These are phyloP conservation scores for Yponomeuta plumbellus DNA, from an alignment of 2,888 invertebrate species.

Conservation along the genomic window DNA sequence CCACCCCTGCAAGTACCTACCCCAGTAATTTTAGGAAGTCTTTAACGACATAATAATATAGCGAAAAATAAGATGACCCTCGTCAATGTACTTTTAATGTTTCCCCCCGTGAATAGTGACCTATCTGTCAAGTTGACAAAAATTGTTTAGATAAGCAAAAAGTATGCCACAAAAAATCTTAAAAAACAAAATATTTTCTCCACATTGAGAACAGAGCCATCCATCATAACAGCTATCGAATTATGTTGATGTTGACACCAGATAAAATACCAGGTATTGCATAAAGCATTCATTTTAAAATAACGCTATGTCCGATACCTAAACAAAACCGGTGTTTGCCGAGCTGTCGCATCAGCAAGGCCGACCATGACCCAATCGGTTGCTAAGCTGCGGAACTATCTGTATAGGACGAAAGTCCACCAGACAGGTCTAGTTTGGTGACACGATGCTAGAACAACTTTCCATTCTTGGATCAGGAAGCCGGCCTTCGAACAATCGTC, in stretches of 20 bases:
- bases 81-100: too few relatives aligned
- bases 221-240: too few relatives aligned
- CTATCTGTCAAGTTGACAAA: too few relatives aligned
- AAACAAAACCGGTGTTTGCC: background rate
- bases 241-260: background rate
- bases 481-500: conserved; percentile 43
- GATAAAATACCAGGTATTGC: background rate
- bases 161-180: too few relatives aligned
- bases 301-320: background rate
- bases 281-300: background rate
- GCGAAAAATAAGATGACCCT: too few relatives aligned
- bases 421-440: background rate
- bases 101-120: too few relatives aligned
- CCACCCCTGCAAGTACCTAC: too few relatives aligned
- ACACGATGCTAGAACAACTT: conserved; percentile 48
- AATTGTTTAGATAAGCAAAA: too few relatives aligned
- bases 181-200: too few relatives aligned
- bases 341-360: background rate
- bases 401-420: background rate
- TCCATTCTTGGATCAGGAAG: conserved; percentile 63
- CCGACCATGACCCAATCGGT: background rate
- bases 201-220: too few relatives aligned
- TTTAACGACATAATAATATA: too few relatives aligned
- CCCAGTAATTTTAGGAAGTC: too few relatives aligned
- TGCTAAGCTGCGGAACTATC: background rate